Evolutionary conservation across 2,113 vertebrate genomes (phyloP), one percentile per base, ranked within the genome.

Genomic region (Marmota flaviventris): DNA sequence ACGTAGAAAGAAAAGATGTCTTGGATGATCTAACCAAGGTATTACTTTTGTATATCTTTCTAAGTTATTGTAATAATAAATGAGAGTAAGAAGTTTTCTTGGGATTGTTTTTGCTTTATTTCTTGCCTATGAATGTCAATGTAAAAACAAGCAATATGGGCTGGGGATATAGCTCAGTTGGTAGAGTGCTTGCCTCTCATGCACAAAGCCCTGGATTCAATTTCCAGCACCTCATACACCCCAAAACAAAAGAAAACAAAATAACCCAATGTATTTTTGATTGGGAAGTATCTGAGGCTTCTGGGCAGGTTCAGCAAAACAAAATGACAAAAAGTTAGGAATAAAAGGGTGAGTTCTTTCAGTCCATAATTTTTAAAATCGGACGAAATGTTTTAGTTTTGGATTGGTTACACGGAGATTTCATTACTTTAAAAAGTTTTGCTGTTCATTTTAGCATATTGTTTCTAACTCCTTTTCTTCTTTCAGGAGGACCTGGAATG

Each of bases 11-110:
- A 97, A 99, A 98, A 39, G 95, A 88, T 2, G 98, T 99, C 96
- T 98, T 99, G 96, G 99, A 99, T 97, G 98, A 99, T 95, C 98
- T 99, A 92, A 99, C 97, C 2, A 98, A 98, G 99, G 99, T 99
- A 99, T 97, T 58, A 16, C 34, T 94, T 2, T 58, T 13, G 1
- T n/a, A 1, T 34, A 3, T 73, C 58, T 85, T 37, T 53, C 4
- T 51, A 56, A 67, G 20, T 42, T 22, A 4, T 70, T 88, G 56
- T 48, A 42, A 42, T 53, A 34, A 5, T 5, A 7, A 5, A 14
- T 14, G 22, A 69, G 34, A 48, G 63, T 87, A 70, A 17, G 24
- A 70, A 13, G 24, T 10, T 34, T 45, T 0, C 16, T 32, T 20
- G 13, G 22, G 8, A 4, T 93, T 39, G 0, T 13, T 79, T 76